Conservation (phyloP, 2,888 invertebrate species). For the Allygus modestus region DNA sequence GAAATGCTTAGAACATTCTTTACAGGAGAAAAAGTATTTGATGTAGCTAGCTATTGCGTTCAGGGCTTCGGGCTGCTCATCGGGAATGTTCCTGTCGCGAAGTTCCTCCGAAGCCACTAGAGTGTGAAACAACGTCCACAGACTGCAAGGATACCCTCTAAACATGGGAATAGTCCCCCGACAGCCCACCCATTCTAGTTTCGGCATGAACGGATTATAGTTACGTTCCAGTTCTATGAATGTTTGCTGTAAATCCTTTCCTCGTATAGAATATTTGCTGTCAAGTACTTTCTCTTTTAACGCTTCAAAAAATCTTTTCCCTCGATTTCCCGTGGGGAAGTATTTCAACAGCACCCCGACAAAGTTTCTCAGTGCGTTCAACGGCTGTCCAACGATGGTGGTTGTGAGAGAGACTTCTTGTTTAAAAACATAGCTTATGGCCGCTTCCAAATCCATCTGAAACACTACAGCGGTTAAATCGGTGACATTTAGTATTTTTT, state of each 20-base stretch:
- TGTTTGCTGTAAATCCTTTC: neutral
- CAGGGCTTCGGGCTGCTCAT: conserved; percentile 82
- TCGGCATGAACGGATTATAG: no score
- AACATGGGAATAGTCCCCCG: neutral
- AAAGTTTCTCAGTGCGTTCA: conserved; percentile 10
- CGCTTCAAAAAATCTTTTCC: neutral
- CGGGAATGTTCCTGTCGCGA: conserved; percentile 37
- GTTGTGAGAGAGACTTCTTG: neutral
- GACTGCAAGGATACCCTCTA: conserved; percentile 36
- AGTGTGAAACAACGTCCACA: conserved; percentile 35
- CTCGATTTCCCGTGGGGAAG: neutral
- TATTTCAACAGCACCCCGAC: neutral
- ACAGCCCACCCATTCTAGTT: no score
- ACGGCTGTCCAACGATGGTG: neutral
- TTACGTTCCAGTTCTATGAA: conserved; percentile 15
- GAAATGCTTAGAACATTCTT: conserved; percentile 94
- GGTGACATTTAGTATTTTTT: neutral
- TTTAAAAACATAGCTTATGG: neutral
- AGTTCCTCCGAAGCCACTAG: neutral
- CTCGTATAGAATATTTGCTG: neutral
- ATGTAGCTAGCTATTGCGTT: conserved; percentile 92
- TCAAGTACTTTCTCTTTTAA: neutral
- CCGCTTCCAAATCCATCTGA: conserved; percentile 2
- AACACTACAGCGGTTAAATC: neutral
- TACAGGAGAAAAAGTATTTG: conserved; percentile 95